Conservation (phyloP, 2,113 vertebrate genomes). For the Strix uralensis region DNA sequence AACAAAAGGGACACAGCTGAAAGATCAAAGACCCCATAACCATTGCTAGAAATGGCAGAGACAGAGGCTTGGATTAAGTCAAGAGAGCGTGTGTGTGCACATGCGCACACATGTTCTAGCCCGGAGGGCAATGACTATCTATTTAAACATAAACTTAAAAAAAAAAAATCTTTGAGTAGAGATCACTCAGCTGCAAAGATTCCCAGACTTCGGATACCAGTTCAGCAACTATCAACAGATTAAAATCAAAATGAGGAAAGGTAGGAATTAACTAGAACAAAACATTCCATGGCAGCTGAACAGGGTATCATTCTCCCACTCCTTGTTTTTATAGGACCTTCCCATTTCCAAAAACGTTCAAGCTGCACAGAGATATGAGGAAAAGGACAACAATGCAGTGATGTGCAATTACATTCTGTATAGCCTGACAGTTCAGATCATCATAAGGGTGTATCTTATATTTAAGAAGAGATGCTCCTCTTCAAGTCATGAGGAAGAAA, state of each 20-base stretch:
- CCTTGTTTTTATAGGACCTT: not conserved
- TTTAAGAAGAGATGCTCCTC: not conserved
- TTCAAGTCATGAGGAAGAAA: not conserved
- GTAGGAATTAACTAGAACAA: not conserved
- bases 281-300: not conserved
- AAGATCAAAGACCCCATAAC: not conserved
- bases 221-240: not conserved
- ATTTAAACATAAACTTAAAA: not conserved
- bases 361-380: not conserved
- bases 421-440: not conserved
- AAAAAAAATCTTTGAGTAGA: not conserved
- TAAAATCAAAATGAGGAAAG: not conserved
- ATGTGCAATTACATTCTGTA: not conserved
- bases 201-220: not conserved
- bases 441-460: not conserved
- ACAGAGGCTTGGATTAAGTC: not conserved
- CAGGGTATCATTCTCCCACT: not conserved
- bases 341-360: not conserved
- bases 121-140: not conserved
- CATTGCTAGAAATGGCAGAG: not conserved
- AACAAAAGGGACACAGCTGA: not conserved
- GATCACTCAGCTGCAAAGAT: not conserved
- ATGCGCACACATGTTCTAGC: fast-evolving
- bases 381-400: not conserved
- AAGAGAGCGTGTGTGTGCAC: not conserved